Base-by-base conservation (phyloP, 2,888 invertebrate genomes). In the Dicyrtoma fusca region DNA sequence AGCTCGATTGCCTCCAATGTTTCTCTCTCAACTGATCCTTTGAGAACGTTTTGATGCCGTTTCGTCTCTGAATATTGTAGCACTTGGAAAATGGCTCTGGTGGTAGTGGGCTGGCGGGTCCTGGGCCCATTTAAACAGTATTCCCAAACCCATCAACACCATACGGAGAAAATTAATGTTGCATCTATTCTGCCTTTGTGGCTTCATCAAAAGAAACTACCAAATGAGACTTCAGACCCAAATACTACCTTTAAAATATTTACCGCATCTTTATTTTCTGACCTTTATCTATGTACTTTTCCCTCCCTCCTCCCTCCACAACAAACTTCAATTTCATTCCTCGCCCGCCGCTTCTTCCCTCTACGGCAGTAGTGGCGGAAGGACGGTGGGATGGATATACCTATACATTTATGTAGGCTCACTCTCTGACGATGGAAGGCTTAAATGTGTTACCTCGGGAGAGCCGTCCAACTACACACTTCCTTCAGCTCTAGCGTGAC, bases 131-230 rank as follows among this genome's bases (percentile, higher is more conserved):
- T 75, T 71, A 64, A 55, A 49, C 47, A 68, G 47, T 65, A 72
- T 72, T 74, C 74, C 69, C 65, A 73, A 75, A 75, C 72, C 77
- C 75, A 77, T 75, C 77, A 77, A 75, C 77, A 77, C 77, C 77
- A 74, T 75, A 74, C 75, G 65, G 75, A 73, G 75, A 75, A 76
- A 77, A 76, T 77, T 77, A 77, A 77, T 77, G 73, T 70, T 74
- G 64, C 63, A 70, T 68, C 66, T 57, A 71, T 68, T 73, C 71
- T 69, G 69, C 76, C 77, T 77, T 76, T 77, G 76, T 74, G 76
- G 75, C 75, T 75, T 76, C 75, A 76, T 77, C 77, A 77, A 77
- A 77, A 75, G 77, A 76, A 77, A 76, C 71, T 73, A 68, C 61
- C 55, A 70, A 75, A 77, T 76, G 75, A 76, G 73, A 74, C 44